Evolutionary conservation across 2,797 vertebrate genomes (phyloP), one percentile per base, ranked within the genome.

Genomic region (Enteromius radiatus): DNA sequence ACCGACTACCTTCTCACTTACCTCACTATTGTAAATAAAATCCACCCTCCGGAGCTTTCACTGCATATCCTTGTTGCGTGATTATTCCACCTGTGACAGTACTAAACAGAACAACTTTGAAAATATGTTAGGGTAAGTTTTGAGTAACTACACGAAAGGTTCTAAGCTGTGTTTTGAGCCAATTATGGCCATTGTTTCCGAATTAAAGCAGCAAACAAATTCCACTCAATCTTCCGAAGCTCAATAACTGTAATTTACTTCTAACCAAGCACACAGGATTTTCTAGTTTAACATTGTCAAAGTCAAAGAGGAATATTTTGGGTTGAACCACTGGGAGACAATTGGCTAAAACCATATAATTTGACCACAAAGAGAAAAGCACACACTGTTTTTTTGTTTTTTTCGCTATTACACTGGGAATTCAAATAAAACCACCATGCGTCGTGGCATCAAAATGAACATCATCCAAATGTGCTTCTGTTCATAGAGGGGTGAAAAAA

Each of bases 401-500:
- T 45, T 14, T 45, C 7, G 5, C 68, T 49, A 6, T 9, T 8
- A 9, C 8, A 28, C 38, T 28, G 17, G 21, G 45, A n/a, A 21
- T 79, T 79, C n/a, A 38, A 47, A 75, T 52, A 52, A 83, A 77
- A 71, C 21, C 38, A 43, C 41, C 65, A 69, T 45, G 81, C 47
- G 36, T 43, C 23, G 68, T 41, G 11, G 81, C 81, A 28, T 31
- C 28, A 38, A 85, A 82, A 85, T 75, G 80, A 85, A 78, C 82
- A 86, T 79, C 83, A 64, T 74, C 64, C 54, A 63, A 67, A 80
- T 70, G 59, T 64, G 45, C 67, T 79, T 56, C 21, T 76, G 84
- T 80, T 83, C 84, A 86, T 49, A 80, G 76, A 78, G 82, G 65
- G 78, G 73, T 87, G 83, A 84, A 84, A 85, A 75, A 82, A 76